Base-by-base conservation (phyloP, 1,140 invertebrate genomes). In the Asbolus verrucosus region DNA sequence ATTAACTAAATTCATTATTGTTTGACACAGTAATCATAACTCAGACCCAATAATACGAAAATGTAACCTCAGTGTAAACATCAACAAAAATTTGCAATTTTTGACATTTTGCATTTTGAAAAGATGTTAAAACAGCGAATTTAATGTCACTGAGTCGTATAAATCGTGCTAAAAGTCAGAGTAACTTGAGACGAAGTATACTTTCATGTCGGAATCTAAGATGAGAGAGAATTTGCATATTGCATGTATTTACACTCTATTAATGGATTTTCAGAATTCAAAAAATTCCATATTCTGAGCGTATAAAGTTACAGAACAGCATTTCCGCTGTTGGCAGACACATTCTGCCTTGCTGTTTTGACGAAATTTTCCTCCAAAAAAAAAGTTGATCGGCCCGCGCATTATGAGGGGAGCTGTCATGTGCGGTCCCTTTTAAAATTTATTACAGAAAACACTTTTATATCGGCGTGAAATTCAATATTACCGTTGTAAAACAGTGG, bases 401-500 rank as follows among this genome's bases (percentile, higher is more conserved):
- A 18, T 19, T 54, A 27, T 27, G 18, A 2, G 27, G 27, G 21
- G 5, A 54, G 27, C 14, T 54, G 46, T 54, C 46, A 27, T 27
- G 46, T n/a, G 27, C 46, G 46, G 46, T 21, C 46, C 46, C 46
- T 54, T 54, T 54, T 54, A 27, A 54, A 54, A 54, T 54, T 54
- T 54, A 54, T 54, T 54, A 54, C 46, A 14, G 27, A 54, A 54
- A 54, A 54, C 21, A 54, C 43, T 54, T 54, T 54, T 54, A 54
- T 54, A 54, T 54, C 46, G 46, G 46, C 46, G 46, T 54, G 46
- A 54, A 54, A 54, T 54, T 54, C 46, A 54, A 54, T 54, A 54
- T 54, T 54, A 21, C 24, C 46, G 46, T 54, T 54, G 46, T 54
- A 54, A 54, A 54, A 54, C 46, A 13, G 46, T 54, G 21, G 21